These are phyloP conservation scores for Limonius californicus DNA, from an alignment of 1,140 invertebrate species.

Conservation along the genomic window DNA sequence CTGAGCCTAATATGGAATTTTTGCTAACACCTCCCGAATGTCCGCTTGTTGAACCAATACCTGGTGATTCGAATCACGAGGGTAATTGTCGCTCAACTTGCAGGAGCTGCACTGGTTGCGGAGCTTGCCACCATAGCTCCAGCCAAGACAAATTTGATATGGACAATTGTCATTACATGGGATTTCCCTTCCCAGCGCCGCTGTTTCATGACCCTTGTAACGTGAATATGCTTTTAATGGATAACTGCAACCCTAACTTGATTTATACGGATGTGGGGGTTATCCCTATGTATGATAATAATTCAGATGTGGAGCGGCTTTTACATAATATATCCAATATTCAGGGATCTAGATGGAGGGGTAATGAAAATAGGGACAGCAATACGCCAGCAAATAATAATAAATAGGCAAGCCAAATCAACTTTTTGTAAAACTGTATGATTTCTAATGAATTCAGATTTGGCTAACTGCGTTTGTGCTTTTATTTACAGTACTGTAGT, in stretches of 20 bases:
- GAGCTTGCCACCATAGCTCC: neutral
- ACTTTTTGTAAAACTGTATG: no score
- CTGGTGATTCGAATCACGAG: neutral
- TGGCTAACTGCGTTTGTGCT: no score
- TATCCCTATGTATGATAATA: neutral
- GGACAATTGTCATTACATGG: neutral
- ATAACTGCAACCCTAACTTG: conserved; percentile 1
- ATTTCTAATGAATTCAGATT: no score
- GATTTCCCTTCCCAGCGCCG: neutral
- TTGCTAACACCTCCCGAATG: neutral
- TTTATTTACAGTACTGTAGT: no score
- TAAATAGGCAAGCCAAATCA: no score
- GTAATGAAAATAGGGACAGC: no score
- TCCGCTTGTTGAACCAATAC: neutral
- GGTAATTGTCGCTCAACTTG: neutral
- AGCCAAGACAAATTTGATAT: neutral
- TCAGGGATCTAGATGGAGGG: no score
- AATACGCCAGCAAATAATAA: no score
- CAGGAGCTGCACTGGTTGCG: neutral
- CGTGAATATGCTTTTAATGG: neutral
- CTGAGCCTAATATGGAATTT: no score
- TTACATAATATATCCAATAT: neutral
- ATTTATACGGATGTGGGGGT: neutral
- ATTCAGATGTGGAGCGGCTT: neutral
- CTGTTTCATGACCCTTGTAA: neutral